These are phyloP conservation scores for Emesis russula DNA, from an alignment of 2,888 invertebrate species.

Conservation along the genomic window DNA sequence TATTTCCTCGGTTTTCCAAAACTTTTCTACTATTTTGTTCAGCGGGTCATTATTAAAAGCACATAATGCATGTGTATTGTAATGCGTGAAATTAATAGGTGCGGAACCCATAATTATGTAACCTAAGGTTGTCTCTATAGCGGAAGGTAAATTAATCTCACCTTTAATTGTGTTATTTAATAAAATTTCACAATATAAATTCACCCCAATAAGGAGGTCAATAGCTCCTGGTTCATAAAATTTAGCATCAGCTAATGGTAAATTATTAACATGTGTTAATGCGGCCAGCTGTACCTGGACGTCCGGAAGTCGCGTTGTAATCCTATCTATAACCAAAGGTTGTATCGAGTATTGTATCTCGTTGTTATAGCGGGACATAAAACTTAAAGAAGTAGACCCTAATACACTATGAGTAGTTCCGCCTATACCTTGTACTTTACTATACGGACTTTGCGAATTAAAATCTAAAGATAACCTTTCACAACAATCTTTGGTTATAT, in stretches of 20 bases:
- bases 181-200: constrained; percentile 52
- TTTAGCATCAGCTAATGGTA: constrained; percentile 47
- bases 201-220: constrained; percentile 56
- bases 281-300: constrained; percentile 34
- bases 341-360: constrained; percentile 25
- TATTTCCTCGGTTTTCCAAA: not conserved
- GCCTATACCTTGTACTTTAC: too few species aligned
- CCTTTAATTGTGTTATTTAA: constrained; percentile 40
- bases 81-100: not conserved
- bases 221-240: constrained; percentile 48
- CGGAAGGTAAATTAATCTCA: constrained; percentile 22
- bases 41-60: constrained; percentile 36
- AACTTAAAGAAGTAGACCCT: too few species aligned
- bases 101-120: constrained; percentile 47
- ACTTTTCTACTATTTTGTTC: constrained; percentile 28
- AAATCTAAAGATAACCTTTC: constrained; percentile 16
- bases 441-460: too few species aligned
- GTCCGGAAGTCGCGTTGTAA: constrained; percentile 44
- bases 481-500: constrained; percentile 19
- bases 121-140: constrained; percentile 51
- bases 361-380: too few species aligned
- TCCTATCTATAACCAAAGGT: constrained; percentile 40
- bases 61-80: constrained; percentile 17
- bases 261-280: constrained; percentile 15
- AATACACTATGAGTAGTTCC: too few species aligned